Base-by-base conservation (phyloP, 2,797 vertebrate genomes). In the Dryobates pubescens region DNA sequence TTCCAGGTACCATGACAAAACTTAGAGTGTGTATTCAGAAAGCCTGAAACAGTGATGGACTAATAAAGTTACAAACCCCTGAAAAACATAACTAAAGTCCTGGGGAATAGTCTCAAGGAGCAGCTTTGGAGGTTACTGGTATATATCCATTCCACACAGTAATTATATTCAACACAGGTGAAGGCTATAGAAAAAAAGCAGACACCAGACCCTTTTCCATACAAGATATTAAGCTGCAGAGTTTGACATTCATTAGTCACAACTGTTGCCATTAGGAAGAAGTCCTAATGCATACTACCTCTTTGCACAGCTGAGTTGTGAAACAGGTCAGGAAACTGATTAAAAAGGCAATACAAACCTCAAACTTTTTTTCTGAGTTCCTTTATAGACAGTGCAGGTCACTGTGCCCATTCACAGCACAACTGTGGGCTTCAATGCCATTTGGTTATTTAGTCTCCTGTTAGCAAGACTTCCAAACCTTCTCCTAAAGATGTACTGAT, bases 301-400 rank as follows among this genome's bases (percentile, higher is more conserved):
- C 11, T 18, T 24, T 71, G 26, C 59, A 75, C 32, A 59, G 34
- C 10, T 29, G 17, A 65, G 36, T 3, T 3, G 13, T 47, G 26
- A 76, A 76, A 6, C 3, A 3, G 4, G 30, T 2, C 4, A 6
- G 13, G 1, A 14, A 68, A 65, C 0, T 3, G 3, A 62, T 41
- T 10, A n/a, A 27, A 32, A 45, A n/a, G 13, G 2, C 9, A 64
- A 64, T 56, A 54, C 62, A 58, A 29, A 32, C 4, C 14, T 22
- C 10, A 57, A 58, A 32, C 24, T 15, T 29, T 30, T 30, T 80
- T 68, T 72, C n/a, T 30, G 47, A 3, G 6, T 14, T 81, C 17
- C n/a, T 59, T 72, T n/a, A 32, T 1, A 56, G 29, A 30, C 4
- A 51, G 20, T 8, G 34, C 9, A 61, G 8, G 9, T 22, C 19